Conservation (phyloP, 2,888 invertebrate genomes). For the Lampropteryx suffumata region DNA sequence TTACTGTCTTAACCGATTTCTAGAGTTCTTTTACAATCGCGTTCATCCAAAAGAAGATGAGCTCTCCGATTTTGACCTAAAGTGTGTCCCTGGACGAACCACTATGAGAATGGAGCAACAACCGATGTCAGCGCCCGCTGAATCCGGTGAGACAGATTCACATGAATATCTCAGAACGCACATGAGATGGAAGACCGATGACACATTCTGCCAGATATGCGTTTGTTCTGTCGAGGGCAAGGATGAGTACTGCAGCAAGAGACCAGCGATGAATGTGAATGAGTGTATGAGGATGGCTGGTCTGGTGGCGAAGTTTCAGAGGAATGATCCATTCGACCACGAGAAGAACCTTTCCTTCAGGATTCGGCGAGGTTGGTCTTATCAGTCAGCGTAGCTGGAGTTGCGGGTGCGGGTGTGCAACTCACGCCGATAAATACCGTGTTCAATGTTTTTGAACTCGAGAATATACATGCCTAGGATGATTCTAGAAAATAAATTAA, state of each 20-base stretch:
- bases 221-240: slow-evolving; percentile 62
- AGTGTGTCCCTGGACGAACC: slow-evolving; percentile 68
- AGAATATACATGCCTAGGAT: no score
- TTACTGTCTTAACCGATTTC: slow-evolving; percentile 36
- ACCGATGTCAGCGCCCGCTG: not conserved
- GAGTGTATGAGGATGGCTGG: slow-evolving; percentile 58
- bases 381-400: slow-evolving; percentile 41
- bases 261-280: slow-evolving; percentile 63
- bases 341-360: slow-evolving; percentile 46
- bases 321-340: slow-evolving; percentile 50
- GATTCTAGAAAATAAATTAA: no score
- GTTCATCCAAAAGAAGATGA: slow-evolving; percentile 40
- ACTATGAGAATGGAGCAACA: slow-evolving; percentile 44
- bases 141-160: slow-evolving; percentile 15
- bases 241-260: slow-evolving; percentile 57
- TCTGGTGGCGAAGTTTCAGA: slow-evolving; percentile 37
- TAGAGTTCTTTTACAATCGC: slow-evolving; percentile 60
- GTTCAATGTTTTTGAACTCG: no score
- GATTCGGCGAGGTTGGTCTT: slow-evolving; percentile 61
- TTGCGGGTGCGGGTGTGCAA: slow-evolving; percentile 8
- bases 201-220: slow-evolving; percentile 59
- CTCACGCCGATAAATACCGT: no score
- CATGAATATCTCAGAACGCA: slow-evolving; percentile 44
- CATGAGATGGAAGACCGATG: slow-evolving; percentile 48
- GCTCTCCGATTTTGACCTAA: slow-evolving; percentile 32